Percentiles rank a stretch among this genome's conserved stretches.
Conservation (phyloP, 2,888 invertebrate species). For the Notodonta ziczac region DNA sequence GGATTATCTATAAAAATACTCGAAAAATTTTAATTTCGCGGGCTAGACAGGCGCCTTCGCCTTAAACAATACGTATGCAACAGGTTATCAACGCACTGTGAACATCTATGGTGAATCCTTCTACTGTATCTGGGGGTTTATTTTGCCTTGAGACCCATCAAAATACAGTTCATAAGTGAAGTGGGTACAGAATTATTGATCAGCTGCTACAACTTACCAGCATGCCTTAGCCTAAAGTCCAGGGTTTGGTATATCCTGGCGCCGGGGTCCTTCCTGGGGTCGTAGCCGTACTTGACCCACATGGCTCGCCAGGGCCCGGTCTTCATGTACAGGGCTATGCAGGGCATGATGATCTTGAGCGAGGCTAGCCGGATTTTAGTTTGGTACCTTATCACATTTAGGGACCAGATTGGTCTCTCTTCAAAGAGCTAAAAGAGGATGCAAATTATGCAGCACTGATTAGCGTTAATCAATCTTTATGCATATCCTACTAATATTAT, state of each 20-base stretch:
- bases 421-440: constrained; percentile 87
- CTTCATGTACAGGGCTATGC: constrained; percentile 92
- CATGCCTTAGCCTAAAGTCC: constrained; percentile 90
- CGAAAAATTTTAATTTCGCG: no score
- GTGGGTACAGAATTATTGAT: no score
- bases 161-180: no score
- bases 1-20: no score
- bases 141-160: no score
- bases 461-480: no score
- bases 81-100: no score
- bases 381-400: constrained; percentile 88
- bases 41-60: no score
- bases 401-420: constrained; percentile 95
- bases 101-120: no score
- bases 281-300: constrained; percentile 96
- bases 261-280: constrained; percentile 92
- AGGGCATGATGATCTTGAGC: constrained; percentile 91
- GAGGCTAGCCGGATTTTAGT: constrained; percentile 86
- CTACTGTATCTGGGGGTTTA: no score
- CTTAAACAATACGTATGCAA: no score
- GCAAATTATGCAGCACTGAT: not conserved
- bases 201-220: constrained; percentile 70
- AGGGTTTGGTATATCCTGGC: constrained; percentile 94
- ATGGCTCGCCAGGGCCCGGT: constrained; percentile 97
- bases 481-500: no score